A percentile compares a stretch with the other conserved stretches of the same genome.
Evolutionary conservation across 1,140 invertebrate genomes (phyloP).

Genomic region (Copidosoma floridanum): DNA sequence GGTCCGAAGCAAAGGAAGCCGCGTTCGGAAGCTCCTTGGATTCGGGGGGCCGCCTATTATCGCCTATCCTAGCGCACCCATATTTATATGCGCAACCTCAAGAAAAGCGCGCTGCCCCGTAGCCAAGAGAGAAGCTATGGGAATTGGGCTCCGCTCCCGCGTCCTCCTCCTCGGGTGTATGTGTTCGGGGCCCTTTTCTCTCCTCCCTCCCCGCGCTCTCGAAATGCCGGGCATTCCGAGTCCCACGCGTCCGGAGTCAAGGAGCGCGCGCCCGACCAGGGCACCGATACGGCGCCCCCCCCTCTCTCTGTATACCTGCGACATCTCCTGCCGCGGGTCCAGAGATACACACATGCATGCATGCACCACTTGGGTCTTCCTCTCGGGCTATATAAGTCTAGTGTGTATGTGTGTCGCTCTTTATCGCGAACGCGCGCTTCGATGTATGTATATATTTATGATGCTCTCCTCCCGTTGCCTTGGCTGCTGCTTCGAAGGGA

Average conservation of each 20-base stretch:
- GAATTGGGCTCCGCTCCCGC: constrained; percentile 18
- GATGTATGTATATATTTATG: too few relatives aligned
- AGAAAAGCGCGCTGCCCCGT: too few relatives aligned
- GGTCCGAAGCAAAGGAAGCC: not conserved
- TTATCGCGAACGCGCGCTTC: constrained; percentile 18
- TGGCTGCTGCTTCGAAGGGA: too few relatives aligned
- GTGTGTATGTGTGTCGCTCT: too few relatives aligned
- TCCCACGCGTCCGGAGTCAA: constrained; percentile 23
- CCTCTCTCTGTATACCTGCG: not conserved
- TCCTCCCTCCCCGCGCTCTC: not conserved
- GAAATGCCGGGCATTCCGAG: constrained; percentile 23
- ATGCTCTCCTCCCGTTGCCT: not conserved
- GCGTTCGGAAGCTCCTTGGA: not conserved
- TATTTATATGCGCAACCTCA: too few relatives aligned
- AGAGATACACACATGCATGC: too few relatives aligned
- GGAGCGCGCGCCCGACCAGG: not conserved
- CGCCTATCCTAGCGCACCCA: too few relatives aligned
- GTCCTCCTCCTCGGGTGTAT: not conserved
- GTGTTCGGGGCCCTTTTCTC: not conserved
- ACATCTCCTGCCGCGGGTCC: too few relatives aligned
- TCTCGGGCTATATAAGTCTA: too few relatives aligned
- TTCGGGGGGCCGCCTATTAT: too few relatives aligned
- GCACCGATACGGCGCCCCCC: constrained; percentile 21
- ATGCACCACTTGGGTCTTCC: too few relatives aligned
- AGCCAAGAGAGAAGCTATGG: constrained; percentile 9